Evolutionary conservation across 2,888 invertebrate genomes (phyloP).

Genomic region (Pimpla rufipes): DNA sequence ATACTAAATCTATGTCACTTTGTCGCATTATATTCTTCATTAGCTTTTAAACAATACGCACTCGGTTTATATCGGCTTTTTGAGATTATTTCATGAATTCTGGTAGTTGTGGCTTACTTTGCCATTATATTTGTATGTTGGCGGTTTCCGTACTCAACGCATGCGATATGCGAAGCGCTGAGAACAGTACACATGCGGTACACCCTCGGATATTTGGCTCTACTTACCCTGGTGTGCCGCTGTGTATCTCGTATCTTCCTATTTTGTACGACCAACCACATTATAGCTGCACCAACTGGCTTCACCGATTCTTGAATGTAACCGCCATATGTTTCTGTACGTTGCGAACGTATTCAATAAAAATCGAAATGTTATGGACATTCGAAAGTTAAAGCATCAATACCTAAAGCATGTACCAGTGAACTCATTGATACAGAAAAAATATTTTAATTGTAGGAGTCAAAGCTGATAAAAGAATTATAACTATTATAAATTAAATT

Average conservation of each 20-base stretch:
- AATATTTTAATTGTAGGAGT: not conserved
- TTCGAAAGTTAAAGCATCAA: too few species aligned
- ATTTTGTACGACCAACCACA: constrained; percentile 25
- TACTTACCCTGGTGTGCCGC: not conserved
- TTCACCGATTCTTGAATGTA: not conserved
- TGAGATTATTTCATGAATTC: constrained; percentile 40
- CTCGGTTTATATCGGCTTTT: constrained; percentile 6
- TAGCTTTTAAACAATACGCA: constrained; percentile 12
- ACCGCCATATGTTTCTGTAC: not conserved
- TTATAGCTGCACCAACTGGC: constrained; percentile 34
- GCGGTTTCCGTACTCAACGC: constrained; percentile 47
- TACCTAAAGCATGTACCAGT: not conserved
- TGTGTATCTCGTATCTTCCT: constrained; percentile 5
- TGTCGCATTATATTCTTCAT: not conserved
- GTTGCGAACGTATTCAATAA: too few species aligned
- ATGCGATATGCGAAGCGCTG: not conserved
- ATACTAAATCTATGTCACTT: not conserved
- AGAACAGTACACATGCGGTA: constrained; percentile 32
- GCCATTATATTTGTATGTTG: constrained; percentile 48
- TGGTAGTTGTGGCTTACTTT: constrained; percentile 55
- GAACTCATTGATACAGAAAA: not conserved
- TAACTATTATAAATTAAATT: too few species aligned
- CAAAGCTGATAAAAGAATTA: too few species aligned
- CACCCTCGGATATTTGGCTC: constrained; percentile 42
- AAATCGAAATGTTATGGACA: not conserved